A percentile compares a stretch with the other conserved stretches of the same genome.
Conservation (phyloP, 1,140 invertebrate species). For the Drosophila bifasciata region DNA sequence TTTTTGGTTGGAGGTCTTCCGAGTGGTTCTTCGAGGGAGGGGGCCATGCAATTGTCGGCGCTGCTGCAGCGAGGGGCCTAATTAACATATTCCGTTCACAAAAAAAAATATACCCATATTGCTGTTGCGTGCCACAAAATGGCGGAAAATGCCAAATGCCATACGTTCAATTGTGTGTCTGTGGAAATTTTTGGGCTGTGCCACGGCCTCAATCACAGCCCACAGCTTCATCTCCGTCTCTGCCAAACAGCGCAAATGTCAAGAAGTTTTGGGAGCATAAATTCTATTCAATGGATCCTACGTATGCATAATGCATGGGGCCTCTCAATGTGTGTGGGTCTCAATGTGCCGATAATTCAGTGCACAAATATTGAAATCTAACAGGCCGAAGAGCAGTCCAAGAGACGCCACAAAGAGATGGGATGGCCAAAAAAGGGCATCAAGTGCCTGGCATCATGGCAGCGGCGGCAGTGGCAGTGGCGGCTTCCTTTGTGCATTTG, state of each 20-base stretch:
- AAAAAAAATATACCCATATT: slow-evolving; percentile 50
- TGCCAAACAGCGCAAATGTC: slow-evolving; percentile 53
- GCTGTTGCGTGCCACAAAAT: slow-evolving; percentile 76
- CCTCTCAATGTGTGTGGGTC: slow-evolving; percentile 20
- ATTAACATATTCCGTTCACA: slow-evolving; percentile 77
- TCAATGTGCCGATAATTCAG: slow-evolving; percentile 68
- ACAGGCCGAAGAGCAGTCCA: background rate
- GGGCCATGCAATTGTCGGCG: slow-evolving; percentile 41
- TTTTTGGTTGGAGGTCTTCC: slow-evolving; percentile 38
- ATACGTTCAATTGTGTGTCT: slow-evolving; percentile 66
- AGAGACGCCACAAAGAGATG: slow-evolving; percentile 7
- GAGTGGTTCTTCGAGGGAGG: slow-evolving; percentile 32
- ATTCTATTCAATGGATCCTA: slow-evolving; percentile 35
- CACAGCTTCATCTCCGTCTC: background rate
- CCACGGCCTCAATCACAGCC: background rate
- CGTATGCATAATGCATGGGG: slow-evolving; percentile 71
- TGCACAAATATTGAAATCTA: slow-evolving; percentile 45
- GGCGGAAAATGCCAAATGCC: slow-evolving; percentile 72
- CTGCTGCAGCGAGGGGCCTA: slow-evolving; percentile 49
- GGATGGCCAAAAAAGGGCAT: slow-evolving; percentile 61
- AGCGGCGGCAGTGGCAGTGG: slow-evolving; percentile 21
- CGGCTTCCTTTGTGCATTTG: slow-evolving; percentile 61
- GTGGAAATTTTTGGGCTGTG: slow-evolving; percentile 48
- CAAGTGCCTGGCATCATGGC: slow-evolving; percentile 26
- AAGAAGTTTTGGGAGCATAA: slow-evolving; percentile 56